Evolutionary conservation across 2,113 vertebrate species (phyloP).

Genomic region (Carassius auratus): DNA sequence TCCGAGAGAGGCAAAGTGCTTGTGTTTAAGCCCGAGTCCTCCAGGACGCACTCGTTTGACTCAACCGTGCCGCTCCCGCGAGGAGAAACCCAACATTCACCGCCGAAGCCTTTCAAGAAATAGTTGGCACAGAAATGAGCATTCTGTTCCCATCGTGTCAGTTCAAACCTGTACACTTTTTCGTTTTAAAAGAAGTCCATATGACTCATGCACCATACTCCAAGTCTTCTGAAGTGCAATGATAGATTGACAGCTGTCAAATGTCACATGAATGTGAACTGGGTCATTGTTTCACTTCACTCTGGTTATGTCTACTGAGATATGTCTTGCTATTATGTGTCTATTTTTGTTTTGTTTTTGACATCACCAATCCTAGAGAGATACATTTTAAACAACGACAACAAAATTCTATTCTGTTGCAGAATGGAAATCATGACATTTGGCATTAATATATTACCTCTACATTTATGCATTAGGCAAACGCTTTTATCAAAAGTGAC

Average conservation of each 20-base stretch:
- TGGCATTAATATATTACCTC: neutral
- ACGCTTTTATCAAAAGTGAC: neutral
- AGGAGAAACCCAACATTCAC: neutral
- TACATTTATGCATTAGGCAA: too few relatives aligned
- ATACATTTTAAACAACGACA: neutral
- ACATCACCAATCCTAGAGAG: neutral
- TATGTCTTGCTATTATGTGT: neutral
- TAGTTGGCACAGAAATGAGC: neutral
- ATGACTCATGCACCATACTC: neutral
- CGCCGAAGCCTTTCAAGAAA: neutral
- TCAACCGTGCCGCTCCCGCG: neutral
- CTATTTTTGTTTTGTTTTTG: neutral
- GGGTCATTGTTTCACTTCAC: too few relatives aligned
- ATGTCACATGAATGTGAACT: neutral
- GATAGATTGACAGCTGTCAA: neutral
- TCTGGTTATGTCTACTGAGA: neutral
- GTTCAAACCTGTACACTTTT: neutral
- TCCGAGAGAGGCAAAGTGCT: constrained; percentile 18
- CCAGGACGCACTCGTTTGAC: constrained; percentile 31
- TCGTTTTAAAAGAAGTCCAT: neutral
- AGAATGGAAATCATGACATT: neutral
- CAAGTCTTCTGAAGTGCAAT: neutral
- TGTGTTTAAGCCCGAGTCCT: constrained; percentile 33
- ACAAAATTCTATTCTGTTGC: neutral
- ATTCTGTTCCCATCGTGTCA: neutral